Conservation (phyloP, 2,113 vertebrate genomes). For the Apteryx mantelli region DNA sequence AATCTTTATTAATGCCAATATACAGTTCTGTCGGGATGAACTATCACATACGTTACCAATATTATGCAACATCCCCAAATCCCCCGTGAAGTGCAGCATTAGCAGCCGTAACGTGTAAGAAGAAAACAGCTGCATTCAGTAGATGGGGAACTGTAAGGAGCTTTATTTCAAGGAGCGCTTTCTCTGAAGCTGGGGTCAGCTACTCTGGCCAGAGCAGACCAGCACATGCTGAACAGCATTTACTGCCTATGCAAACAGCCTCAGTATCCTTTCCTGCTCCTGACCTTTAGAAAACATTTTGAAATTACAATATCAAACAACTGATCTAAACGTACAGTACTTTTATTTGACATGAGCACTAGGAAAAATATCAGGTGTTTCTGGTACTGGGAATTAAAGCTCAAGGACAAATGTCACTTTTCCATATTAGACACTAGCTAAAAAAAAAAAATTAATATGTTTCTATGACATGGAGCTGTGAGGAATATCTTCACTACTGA, state of each 20-base stretch:
- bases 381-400: conserved; percentile 3
- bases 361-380: conserved; percentile 4
- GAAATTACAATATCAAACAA: conserved; percentile 13
- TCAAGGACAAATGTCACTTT: conserved; percentile 32
- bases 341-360: not conserved
- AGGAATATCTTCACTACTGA: not conserved
- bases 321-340: not conserved
- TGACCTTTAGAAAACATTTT: conserved; percentile 40
- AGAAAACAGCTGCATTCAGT: not conserved
- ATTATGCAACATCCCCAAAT: not conserved
- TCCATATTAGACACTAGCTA: not conserved
- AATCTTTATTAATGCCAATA: not conserved
- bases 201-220: not conserved
- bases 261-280: not conserved
- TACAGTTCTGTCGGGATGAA: not conserved
- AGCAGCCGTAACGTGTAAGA: not conserved
- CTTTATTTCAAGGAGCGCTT: not conserved
- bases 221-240: not conserved
- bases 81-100: not conserved
- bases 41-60: not conserved
- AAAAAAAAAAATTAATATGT: not conserved
- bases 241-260: not conserved
- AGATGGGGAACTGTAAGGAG: not conserved
- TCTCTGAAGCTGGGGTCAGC: not conserved
- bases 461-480: not conserved